Base-by-base conservation (phyloP, 92 coral and sea anemone species). In the Diadumene lineata region DNA sequence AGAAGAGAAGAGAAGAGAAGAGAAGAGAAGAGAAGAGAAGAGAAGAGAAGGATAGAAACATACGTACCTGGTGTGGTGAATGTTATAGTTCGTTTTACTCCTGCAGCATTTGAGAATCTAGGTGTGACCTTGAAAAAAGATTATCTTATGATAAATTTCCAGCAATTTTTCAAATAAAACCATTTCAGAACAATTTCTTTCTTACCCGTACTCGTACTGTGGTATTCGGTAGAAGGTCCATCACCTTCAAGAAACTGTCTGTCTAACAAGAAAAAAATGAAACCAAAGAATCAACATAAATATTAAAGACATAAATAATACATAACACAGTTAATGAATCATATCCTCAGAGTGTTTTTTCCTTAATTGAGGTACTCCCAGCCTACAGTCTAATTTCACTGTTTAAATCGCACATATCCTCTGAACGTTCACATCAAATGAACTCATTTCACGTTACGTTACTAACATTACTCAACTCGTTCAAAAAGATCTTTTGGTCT, bases 21-120 rank as follows among this genome's bases (percentile, higher is more conserved):
- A 63, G 8, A 11, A 33, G 34, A 33, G 8, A 33, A 26, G 68
- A 63, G 28, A 33, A 24, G 11, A 18, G 44, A 4, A 26, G 68
- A 7, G 44, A 2, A 26, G 68, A 18, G 68, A 38, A 63, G 68
- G 68, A 63, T 18, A 63, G 68, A 33, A 18, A 26, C 6, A 38
- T 67, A 67, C 66, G 32, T 17, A 72, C 77, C 77, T 72, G 77
- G 77, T 21, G 78, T 73, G 24, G 34, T 55, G 69, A 73, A 60
- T 16, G 21, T 0, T 13, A 73, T 38, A 17, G 22, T 44, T 61
- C 57, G 24, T 32, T 8, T 2, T 17, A 57, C 43, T 33, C 78
- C 78, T 21, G 0, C 33, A 34, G 57, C 78, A 60, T 73, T 73
- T 4, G 78, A 38, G 57, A 73, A 73, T 0, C 1, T 0, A 8